Evolutionary conservation across 2,888 invertebrate genomes (phyloP), one percentile per base, ranked within the genome.

Genomic region (Drosophila setosimentum): DNA sequence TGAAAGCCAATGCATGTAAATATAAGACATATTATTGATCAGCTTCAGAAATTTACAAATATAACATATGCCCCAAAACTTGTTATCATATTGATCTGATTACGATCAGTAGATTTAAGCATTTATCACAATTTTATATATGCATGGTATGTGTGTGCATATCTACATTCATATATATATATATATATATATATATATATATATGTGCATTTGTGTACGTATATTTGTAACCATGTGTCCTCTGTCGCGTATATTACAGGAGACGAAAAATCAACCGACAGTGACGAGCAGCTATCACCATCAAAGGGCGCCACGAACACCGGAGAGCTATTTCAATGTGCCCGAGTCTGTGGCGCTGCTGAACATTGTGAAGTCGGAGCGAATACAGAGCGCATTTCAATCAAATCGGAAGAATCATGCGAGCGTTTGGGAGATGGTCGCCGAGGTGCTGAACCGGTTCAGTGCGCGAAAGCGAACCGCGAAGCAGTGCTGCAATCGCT

Each of bases 361-460:
- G 30, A 93, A 93, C 60, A 93, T 93, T 49, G 93, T 93, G 21
- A 93, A 93, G 78, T 93, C 93, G 21, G 93, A 93, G 76, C 86
- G 92, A 5, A 93, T 93, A 49, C 93, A 93, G 81, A 92, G 90
- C 73, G 93, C 93, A 35, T 93, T 93, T 76, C 93, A 93, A 55
- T 93, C 93, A 57, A 93, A 93, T 68, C 91, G 93, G 5, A 93
- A 93, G 80, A 93, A 93, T 61, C 93, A 93, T 85, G 93, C 93
- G 24, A 93, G 93, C 62, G 93, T 93, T 0, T 93, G 93, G 93
- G 93, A 93, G 74, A 93, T 93, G 93, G 93, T 93, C 3, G 93
- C 93, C 40, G 92, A 92, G 69, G 92, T 93, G 7, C 80, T 93
- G 3, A 93, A 92, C 67, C 91, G 92, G 2, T 93, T 91, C 66